Evolutionary conservation across 2,113 vertebrate species (phyloP).

Genomic region (Oncorhynchus nerka): DNA sequence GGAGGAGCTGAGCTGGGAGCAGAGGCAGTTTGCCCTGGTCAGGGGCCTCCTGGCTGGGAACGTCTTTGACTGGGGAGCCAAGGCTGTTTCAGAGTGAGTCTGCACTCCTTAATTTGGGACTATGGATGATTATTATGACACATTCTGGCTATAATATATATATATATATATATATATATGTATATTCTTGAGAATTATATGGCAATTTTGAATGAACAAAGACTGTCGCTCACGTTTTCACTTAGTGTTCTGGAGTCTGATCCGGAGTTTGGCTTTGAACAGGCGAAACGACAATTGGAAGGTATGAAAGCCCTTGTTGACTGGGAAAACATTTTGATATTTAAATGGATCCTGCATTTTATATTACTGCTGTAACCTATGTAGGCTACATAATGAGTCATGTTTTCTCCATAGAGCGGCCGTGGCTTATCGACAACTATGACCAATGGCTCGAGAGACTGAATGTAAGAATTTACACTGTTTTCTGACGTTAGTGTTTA

Average conservation of each 20-base stretch:
- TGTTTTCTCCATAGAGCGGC: slow-evolving; percentile 77
- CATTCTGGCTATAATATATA: no score
- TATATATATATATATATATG: no score
- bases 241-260: slow-evolving; percentile 90
- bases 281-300: slow-evolving; percentile 92
- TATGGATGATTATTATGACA: no score
- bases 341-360: no score
- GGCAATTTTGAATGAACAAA: no score
- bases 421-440: slow-evolving; percentile 92
- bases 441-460: slow-evolving; percentile 85
- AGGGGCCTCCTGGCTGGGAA: slow-evolving; percentile 93
- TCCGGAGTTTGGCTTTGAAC: slow-evolving; percentile 93
- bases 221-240: no score
- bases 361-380: no score
- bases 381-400: neutral
- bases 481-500: neutral
- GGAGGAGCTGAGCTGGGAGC: slow-evolving; percentile 89
- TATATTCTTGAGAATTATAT: no score
- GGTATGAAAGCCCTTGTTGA: slow-evolving; percentile 71
- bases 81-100: slow-evolving; percentile 92
- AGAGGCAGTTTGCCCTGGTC: slow-evolving; percentile 92
- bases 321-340: no score
- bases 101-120: no score
- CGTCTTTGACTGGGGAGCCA: slow-evolving; percentile 98
- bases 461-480: slow-evolving; percentile 73